These are phyloP conservation scores for Nothoprocta pentlandii DNA, from an alignment of 2,113 vertebrate genomes.

Conservation along the genomic window DNA sequence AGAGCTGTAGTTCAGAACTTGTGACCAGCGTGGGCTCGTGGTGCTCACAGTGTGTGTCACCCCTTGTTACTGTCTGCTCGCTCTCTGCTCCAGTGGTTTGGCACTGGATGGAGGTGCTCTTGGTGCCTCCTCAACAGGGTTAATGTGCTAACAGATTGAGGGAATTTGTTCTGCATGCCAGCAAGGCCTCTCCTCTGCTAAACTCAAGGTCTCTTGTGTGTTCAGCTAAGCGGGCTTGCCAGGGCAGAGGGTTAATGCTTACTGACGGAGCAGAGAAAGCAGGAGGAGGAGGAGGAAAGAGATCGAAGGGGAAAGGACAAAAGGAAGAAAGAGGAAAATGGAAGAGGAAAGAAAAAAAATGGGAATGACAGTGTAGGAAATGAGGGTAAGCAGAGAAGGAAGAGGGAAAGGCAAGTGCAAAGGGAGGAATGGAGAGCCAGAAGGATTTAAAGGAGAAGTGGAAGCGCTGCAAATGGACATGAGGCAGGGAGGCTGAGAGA, in stretches of 20 bases:
- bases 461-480: not conserved
- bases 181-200: not conserved
- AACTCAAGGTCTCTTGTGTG: not conserved
- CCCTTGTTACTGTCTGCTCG: accelerated
- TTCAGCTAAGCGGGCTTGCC: not conserved
- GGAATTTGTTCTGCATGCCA: not conserved
- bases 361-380: not conserved
- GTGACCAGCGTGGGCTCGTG: accelerated
- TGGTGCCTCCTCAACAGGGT: not conserved
- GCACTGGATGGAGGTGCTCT: not conserved
- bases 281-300: not conserved
- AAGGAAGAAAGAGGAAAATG: not conserved
- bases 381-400: not conserved
- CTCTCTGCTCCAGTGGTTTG: not conserved
- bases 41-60: not conserved
- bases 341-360: not conserved
- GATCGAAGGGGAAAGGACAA: not conserved
- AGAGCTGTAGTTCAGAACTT: not conserved
- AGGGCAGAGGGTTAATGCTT: not conserved
- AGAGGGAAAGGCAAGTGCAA: not conserved
- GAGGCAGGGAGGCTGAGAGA: not conserved
- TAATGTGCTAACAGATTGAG: not conserved
- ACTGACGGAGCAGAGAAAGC: not conserved
- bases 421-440: not conserved
- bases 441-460: not conserved